These are phyloP conservation scores for Drosophila ezoana DNA, from an alignment of 2,888 invertebrate genomes.

Conservation along the genomic window DNA sequence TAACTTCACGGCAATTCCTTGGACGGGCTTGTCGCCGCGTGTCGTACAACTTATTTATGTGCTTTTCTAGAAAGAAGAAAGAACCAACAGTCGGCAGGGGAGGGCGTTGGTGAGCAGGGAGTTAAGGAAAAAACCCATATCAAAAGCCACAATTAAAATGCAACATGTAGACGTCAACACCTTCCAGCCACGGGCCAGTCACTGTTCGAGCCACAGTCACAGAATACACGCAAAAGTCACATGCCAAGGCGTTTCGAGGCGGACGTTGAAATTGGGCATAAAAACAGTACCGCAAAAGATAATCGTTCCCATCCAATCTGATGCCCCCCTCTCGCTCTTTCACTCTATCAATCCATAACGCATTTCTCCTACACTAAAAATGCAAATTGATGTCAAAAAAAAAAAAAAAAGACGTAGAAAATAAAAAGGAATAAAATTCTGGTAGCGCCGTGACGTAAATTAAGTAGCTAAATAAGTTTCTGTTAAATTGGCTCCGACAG, in stretches of 20 bases:
- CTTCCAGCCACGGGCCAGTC: slow-evolving; percentile 61
- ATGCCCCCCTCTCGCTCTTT: neutral
- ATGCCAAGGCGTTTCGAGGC: slow-evolving; percentile 75
- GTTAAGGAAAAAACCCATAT: slow-evolving; percentile 56
- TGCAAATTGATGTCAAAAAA: slow-evolving; percentile 66
- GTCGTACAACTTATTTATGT: slow-evolving; percentile 77
- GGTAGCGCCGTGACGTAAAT: slow-evolving; percentile 78
- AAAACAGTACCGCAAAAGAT: slow-evolving; percentile 73
- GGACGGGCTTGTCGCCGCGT: slow-evolving; percentile 64
- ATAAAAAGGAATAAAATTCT: slow-evolving; percentile 56
- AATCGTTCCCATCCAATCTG: slow-evolving; percentile 57
- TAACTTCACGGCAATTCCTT: slow-evolving; percentile 74
- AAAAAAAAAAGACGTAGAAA: slow-evolving; percentile 12
- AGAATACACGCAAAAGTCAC: slow-evolving; percentile 36
- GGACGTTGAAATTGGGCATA: slow-evolving; percentile 77
- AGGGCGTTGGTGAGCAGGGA: slow-evolving; percentile 5
- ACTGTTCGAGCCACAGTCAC: slow-evolving; percentile 19
- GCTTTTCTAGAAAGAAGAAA: slow-evolving; percentile 51
- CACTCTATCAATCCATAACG: slow-evolving; percentile 67
- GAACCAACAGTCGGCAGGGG: slow-evolving; percentile 14
- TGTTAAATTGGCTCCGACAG: slow-evolving; percentile 75
- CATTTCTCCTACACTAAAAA: slow-evolving; percentile 70
- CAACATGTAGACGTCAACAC: slow-evolving; percentile 79
- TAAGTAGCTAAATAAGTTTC: slow-evolving; percentile 77
- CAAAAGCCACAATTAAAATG: slow-evolving; percentile 74